These are phyloP conservation scores for Tipula helvola DNA, from an alignment of 2,888 invertebrate species.

Conservation along the genomic window DNA sequence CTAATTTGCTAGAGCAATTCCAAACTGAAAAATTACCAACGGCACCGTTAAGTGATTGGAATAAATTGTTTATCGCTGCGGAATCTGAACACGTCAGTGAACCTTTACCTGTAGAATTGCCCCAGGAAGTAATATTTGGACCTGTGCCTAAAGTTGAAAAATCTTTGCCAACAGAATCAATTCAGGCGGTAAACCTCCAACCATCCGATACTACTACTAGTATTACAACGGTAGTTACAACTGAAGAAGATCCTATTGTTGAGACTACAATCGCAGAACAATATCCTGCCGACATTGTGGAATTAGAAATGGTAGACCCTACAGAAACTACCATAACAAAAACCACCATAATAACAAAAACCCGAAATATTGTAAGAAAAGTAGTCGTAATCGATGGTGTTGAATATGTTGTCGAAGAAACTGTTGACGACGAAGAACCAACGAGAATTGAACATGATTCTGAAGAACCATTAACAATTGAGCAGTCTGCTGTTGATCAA, in stretches of 20 bases:
- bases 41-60: not conserved
- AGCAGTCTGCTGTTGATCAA: constrained; percentile 27
- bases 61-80: not conserved
- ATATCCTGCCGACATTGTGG: constrained; percentile 22
- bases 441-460: constrained; percentile 24
- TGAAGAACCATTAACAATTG: constrained; percentile 16
- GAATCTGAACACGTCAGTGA: not conserved
- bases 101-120: not conserved
- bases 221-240: not conserved
- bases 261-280: constrained; percentile 67
- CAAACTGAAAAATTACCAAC: not conserved
- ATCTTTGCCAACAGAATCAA: not conserved
- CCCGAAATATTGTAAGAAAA: constrained; percentile 60
- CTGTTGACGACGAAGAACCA: constrained; percentile 49
- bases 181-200: not conserved
- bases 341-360: constrained; percentile 62
- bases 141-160: not conserved
- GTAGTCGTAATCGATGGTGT: constrained; percentile 70
- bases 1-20: not conserved
- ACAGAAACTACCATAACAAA: constrained; percentile 62
- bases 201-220: not conserved
- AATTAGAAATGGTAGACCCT: constrained; percentile 67
- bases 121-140: not conserved
- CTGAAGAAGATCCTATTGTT: constrained; percentile 36
- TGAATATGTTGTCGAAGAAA: constrained; percentile 70